A percentile compares a stretch with the other conserved stretches of the same genome.
Conservation (phyloP, 2,113 vertebrate genomes). For the Corythoichthys intestinalis region DNA sequence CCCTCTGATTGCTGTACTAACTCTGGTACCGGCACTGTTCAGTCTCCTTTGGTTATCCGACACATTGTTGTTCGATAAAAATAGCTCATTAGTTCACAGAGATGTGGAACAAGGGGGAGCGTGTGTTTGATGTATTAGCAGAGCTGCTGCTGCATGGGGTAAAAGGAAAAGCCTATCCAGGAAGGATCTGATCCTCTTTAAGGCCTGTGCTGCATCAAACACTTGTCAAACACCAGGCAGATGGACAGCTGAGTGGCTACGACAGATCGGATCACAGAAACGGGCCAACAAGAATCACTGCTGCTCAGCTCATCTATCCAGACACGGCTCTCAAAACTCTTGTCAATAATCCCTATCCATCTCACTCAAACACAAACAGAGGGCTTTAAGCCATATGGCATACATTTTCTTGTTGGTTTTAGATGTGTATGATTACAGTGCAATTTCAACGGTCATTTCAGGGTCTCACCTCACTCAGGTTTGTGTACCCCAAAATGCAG, state of each 20-base stretch:
- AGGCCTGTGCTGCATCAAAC: conserved; percentile 65
- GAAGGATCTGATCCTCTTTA: conserved; percentile 63
- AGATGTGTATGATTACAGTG: conserved; percentile 64
- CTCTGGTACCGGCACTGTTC: conserved; percentile 43
- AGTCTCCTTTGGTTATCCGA: conserved; percentile 43
- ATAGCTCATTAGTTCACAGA: conserved; percentile 56
- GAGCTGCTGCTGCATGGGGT: conserved; percentile 53
- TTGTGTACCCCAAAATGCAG: conserved; percentile 47
- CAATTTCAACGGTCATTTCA: conserved; percentile 68
- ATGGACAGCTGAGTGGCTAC: conserved; percentile 69
- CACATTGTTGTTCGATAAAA: conserved; percentile 56
- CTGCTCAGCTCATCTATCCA: conserved; percentile 33
- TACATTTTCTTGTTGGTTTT: conserved; percentile 69
- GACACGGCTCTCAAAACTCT: conserved; percentile 31
- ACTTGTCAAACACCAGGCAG: conserved; percentile 61
- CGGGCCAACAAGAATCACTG: conserved; percentile 48
- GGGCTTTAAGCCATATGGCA: conserved; percentile 66
- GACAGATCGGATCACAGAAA: conserved; percentile 62
- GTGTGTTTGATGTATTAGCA: conserved; percentile 55
- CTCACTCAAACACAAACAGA: conserved; percentile 59
- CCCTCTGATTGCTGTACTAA: conserved; percentile 60
- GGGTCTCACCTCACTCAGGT: conserved; percentile 59
- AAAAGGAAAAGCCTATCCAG: conserved; percentile 59
- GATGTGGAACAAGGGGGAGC: conserved; percentile 21
- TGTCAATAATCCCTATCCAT: conserved; percentile 60